phyloP scores from a whole-genome alignment of 2,888 invertebrate species.

The Agrotis segetum region DNA sequence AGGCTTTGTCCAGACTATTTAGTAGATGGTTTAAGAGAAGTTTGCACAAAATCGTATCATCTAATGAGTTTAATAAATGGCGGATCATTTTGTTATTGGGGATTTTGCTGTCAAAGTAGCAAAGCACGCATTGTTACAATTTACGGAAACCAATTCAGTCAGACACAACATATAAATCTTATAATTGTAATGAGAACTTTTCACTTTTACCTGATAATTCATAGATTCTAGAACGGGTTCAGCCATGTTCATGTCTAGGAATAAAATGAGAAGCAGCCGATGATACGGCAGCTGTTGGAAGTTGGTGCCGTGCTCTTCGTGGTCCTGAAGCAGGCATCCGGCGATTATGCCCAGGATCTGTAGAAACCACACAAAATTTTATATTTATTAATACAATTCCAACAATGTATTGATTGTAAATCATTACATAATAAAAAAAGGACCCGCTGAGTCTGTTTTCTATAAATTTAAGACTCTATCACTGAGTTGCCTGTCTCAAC shows the following conservation, averaged over 20 bases:
- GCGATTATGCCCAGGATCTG: conserved; percentile 97
- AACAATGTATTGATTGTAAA: background rate
- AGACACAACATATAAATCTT: conserved; percentile 6
- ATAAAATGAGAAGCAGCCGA: conserved; percentile 98
- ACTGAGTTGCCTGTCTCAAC: too few relatives aligned
- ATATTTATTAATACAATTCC: too few relatives aligned
- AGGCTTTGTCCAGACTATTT: too few relatives aligned
- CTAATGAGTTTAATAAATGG: too few relatives aligned
- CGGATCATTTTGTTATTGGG: too few relatives aligned
- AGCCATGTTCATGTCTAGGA: conserved; percentile 98
- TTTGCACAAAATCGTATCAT: too few relatives aligned
- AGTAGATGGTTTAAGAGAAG: too few relatives aligned
- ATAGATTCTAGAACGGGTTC: conserved; percentile 98
- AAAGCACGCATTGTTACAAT: conserved; percentile 5
- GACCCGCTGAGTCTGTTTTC: too few relatives aligned
- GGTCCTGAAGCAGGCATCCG: conserved; percentile 98
- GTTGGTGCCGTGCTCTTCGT: conserved; percentile 96
- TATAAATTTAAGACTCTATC: too few relatives aligned
- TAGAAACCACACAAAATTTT: conserved; percentile 9
- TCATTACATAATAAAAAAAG: too few relatives aligned
- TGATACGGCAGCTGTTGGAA: conserved; percentile 99
- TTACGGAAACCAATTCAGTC: conserved; percentile 23
- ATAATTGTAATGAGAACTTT: conserved; percentile 5
- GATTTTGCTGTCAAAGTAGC: too few relatives aligned
- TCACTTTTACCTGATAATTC: conserved; percentile 94